These are phyloP conservation scores for Agrotis clavis DNA, from an alignment of 2,888 invertebrate genomes.

Conservation along the genomic window DNA sequence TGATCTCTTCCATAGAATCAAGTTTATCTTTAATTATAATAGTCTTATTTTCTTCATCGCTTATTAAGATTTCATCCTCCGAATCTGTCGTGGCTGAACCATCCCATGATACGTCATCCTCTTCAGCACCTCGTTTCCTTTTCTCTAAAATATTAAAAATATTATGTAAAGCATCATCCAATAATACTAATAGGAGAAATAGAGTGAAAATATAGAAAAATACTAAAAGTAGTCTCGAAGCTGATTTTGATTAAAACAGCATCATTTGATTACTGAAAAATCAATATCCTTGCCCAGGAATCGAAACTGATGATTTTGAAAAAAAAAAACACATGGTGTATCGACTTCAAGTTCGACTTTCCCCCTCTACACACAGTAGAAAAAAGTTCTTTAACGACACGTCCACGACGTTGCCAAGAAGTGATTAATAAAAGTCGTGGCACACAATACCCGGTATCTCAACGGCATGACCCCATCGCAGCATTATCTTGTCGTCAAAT, in stretches of 20 bases:
- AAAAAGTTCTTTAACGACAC: not conserved
- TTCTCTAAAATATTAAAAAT: slow-evolving; percentile 68
- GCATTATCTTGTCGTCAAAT: too few species aligned
- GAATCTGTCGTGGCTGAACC: slow-evolving; percentile 89
- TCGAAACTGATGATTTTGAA: too few species aligned
- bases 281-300: too few species aligned
- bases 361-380: too few species aligned
- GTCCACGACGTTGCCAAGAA: not conserved
- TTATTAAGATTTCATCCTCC: slow-evolving; percentile 83
- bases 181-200: not conserved
- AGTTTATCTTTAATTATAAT: slow-evolving; percentile 90
- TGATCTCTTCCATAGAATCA: slow-evolving; percentile 88
- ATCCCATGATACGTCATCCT: slow-evolving; percentile 91
- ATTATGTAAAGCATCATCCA: not conserved
- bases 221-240: too few species aligned
- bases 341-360: too few species aligned
- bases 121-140: slow-evolving; percentile 79
- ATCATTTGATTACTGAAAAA: too few species aligned
- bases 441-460: too few species aligned
- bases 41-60: slow-evolving; percentile 83
- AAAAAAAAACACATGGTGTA: too few species aligned
- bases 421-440: not conserved
- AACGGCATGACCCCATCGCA: too few species aligned
- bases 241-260: too few species aligned
- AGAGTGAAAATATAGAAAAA: too few species aligned